A percentile compares a stretch with the other conserved stretches of the same genome.
Evolutionary conservation across 2,113 vertebrate species (phyloP).

Genomic region (Lepus americanus): DNA sequence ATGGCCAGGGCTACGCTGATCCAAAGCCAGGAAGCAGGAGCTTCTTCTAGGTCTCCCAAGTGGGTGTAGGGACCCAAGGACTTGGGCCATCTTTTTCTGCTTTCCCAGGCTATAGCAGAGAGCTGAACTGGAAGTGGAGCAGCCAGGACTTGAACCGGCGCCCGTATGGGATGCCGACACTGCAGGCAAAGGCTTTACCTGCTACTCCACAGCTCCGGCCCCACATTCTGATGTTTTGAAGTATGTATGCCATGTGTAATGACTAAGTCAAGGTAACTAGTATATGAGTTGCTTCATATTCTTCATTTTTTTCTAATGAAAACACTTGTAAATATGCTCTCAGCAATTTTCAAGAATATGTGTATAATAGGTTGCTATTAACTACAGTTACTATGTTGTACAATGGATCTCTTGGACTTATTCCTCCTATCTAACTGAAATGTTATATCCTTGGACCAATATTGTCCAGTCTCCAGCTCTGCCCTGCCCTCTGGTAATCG

Average conservation of each 20-base stretch:
- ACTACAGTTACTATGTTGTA: not conserved
- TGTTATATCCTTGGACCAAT: not conserved
- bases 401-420: not conserved
- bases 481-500: not conserved
- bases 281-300: not conserved
- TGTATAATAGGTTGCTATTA: not conserved
- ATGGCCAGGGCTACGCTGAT: too few species aligned
- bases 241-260: not conserved
- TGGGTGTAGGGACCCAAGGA: too few species aligned
- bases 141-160: too few species aligned
- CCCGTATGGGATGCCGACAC: too few species aligned
- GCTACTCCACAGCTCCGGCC: too few species aligned
- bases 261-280: not conserved
- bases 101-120: too few species aligned
- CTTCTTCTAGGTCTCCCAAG: too few species aligned
- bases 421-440: not conserved
- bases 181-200: too few species aligned
- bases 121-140: too few species aligned
- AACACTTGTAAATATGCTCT: not conserved
- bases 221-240: not conserved
- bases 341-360: not conserved
- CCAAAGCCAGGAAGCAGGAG: too few species aligned
- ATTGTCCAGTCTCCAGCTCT: not conserved
- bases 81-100: too few species aligned
- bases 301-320: not conserved